These are phyloP conservation scores for Polia nebulosa DNA, from an alignment of 2,888 invertebrate species.

Conservation along the genomic window DNA sequence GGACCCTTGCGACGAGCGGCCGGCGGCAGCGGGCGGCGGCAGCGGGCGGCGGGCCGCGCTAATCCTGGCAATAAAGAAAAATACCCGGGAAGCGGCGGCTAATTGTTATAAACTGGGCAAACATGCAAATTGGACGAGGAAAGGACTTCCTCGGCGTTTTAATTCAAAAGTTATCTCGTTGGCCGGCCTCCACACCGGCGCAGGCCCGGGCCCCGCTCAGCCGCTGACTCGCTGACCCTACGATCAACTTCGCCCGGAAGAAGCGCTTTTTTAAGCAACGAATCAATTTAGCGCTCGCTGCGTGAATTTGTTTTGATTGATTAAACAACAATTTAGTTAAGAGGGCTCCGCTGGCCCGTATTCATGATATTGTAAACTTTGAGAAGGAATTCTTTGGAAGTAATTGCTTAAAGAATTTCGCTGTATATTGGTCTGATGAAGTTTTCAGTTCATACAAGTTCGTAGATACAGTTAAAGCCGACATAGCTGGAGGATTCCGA, in stretches of 20 bases:
- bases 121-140: constrained; percentile 86
- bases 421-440: constrained; percentile 22
- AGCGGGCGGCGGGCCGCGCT: constrained; percentile 64
- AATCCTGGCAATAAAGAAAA: constrained; percentile 90
- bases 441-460: constrained; percentile 22
- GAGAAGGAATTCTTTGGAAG: constrained; percentile 21
- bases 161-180: constrained; percentile 79
- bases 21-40: too few relatives aligned
- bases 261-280: constrained; percentile 43
- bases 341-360: constrained; percentile 20
- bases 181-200: constrained; percentile 54
- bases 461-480: neutral
- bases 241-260: constrained; percentile 25
- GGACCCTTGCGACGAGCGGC: constrained; percentile 61
- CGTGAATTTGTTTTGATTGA: constrained; percentile 62
- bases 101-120: constrained; percentile 89
- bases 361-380: constrained; percentile 47
- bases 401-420: constrained; percentile 25
- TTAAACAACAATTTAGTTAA: constrained; percentile 64
- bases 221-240: constrained; percentile 7
- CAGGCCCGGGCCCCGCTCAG: constrained; percentile 7
- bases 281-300: constrained; percentile 59
- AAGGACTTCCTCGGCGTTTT: constrained; percentile 82
- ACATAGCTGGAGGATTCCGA: constrained; percentile 14
- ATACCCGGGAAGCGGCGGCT: constrained; percentile 84